phyloP scores from a whole-genome alignment of 2,113 vertebrate species.

The Potamarius usumacintae region DNA sequence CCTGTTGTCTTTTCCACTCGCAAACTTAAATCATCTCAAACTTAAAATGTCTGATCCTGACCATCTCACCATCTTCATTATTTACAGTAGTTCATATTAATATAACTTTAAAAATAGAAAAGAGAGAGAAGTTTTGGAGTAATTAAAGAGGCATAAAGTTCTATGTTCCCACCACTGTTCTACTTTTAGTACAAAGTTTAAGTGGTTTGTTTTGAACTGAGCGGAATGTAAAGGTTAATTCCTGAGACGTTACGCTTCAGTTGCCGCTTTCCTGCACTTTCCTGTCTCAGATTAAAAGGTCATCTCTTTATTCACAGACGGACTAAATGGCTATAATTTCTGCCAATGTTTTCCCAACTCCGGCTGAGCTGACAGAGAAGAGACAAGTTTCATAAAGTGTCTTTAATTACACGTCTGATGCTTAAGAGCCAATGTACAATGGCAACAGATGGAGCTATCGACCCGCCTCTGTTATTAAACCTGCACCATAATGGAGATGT shows the following conservation, averaged over 20 bases:
- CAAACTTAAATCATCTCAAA: background rate
- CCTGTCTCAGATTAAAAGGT: conserved; percentile 32
- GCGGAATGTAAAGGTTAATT: background rate
- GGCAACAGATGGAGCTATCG: conserved; percentile 1
- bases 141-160: background rate
- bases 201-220: background rate
- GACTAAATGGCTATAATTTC: conserved; percentile 29
- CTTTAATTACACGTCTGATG: conserved; percentile 36
- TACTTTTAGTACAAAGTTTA: background rate
- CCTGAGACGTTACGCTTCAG: conserved; percentile 12
- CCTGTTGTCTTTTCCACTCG: background rate
- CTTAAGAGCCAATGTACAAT: background rate
- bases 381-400: conserved; percentile 19
- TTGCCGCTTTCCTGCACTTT: conserved; percentile 16
- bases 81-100: background rate
- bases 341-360: background rate
- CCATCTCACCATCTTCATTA: background rate
- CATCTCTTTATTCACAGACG: conserved; percentile 8
- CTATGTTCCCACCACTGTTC: background rate
- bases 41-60: background rate
- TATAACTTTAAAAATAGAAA: background rate
- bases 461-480: conserved; percentile 2
- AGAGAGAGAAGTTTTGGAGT: background rate
- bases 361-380: conserved; percentile 1
- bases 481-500: background rate